Base-by-base conservation (phyloP, 2,797 vertebrate genomes). In the Melanotaenia trifasciata region DNA sequence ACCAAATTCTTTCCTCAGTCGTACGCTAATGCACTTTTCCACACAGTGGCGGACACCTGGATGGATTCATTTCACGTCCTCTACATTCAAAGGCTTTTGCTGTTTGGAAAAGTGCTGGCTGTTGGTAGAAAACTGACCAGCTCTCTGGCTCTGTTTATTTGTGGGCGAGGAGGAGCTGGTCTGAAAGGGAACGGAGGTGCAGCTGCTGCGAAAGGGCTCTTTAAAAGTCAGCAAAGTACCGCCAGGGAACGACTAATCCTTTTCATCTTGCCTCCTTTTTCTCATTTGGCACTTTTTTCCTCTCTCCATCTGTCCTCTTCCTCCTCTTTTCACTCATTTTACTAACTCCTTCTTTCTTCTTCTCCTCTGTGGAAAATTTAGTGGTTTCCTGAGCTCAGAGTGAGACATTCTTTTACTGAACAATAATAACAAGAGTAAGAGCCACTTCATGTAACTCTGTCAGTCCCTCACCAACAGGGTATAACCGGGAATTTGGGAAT, bases 361-460 rank as follows among this genome's bases (percentile, higher is more conserved):
- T 77, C 80, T 79, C 82, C 86, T 79, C 81, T 89, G 89, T 92
- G 90, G 92, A 94, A 93, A 93, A 89, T 92, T 67, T 91, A 92
- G 93, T 94, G 89, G 88, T 92, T 94, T 94, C 93, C 93, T 94
- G 91, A 83, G 89, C 89, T 91, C 84, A 84, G 87, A 87, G 87
- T 70, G 64, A 89, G 86, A 93, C 93, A 90, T 91, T 93, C 90
- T 93, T 91, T 93, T 87, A 87, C 79, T 71, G 85, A 90, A 92
- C 90, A 93, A 93, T 87, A 93, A 92, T 81, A 89, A 87, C 84
- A 90, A 88, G 77, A 88, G 72, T 84, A 89, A 92, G 79, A 90
- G 90, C 78, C 76, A 86, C 89, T 94, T 90, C 85, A 90, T 84
- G 86, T 66, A 89, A 88, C 83, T 84, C 76, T 84, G 80, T 76